Conservation (phyloP, 2,888 invertebrate genomes). For the Epirrita christyi region DNA sequence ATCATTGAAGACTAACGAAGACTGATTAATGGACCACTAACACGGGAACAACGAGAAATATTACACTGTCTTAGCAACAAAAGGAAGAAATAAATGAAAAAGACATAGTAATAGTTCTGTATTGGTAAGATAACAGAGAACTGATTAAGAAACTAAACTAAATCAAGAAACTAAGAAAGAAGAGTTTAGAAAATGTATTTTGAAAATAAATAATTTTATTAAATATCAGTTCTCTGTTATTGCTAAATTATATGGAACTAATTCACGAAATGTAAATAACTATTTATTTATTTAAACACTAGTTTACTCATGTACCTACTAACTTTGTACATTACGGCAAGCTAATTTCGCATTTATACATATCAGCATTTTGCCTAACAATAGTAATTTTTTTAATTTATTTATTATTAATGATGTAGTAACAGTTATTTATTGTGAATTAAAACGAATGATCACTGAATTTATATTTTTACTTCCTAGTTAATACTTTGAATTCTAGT, state of each 20-base stretch:
- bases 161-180: too few relatives aligned
- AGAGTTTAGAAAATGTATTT: too few relatives aligned
- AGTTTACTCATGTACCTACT: slow-evolving; percentile 63
- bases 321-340: slow-evolving; percentile 65
- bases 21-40: slow-evolving; percentile 26
- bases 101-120: slow-evolving; percentile 28
- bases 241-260: slow-evolving; percentile 41
- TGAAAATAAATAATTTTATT: neutral
- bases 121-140: slow-evolving; percentile 7
- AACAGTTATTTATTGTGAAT: slow-evolving; percentile 72
- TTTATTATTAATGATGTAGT: slow-evolving; percentile 63
- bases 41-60: slow-evolving; percentile 37
- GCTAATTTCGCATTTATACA: slow-evolving; percentile 77
- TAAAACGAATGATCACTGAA: slow-evolving; percentile 70
- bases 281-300: slow-evolving; percentile 62
- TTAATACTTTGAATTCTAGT: too few relatives aligned
- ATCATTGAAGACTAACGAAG: slow-evolving; percentile 18
- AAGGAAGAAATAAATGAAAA: slow-evolving; percentile 4
- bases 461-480: slow-evolving; percentile 30
- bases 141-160: slow-evolving; percentile 2
- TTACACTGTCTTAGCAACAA: slow-evolving; percentile 21
- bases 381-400: slow-evolving; percentile 59
- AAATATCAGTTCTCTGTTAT: slow-evolving; percentile 40
- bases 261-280: slow-evolving; percentile 69
- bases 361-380: slow-evolving; percentile 58